Base-by-base conservation (phyloP, 2,797 vertebrate genomes). In the Perdix hodgsoniae region DNA sequence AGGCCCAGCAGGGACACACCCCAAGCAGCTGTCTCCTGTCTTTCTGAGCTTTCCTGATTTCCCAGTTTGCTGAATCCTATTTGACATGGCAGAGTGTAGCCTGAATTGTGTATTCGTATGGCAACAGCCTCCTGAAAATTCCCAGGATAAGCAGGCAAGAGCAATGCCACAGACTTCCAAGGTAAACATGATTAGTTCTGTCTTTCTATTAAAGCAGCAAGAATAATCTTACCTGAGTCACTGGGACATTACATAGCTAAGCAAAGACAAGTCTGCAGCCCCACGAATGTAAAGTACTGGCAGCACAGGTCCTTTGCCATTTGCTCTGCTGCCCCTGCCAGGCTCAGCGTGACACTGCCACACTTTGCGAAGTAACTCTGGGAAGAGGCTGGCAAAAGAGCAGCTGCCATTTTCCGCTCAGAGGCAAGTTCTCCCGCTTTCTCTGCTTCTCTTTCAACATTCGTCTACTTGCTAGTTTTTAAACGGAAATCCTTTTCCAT, bases 361-460 rank as follows among this genome's bases (percentile, higher is more conserved):
- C 63, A 47, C 54, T 73, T 33, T 69, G 11, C 44, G 75, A 90
- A 93, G 86, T 57, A 90, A 56, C 40, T 50, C 61, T 59, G 61
- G 45, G 86, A 45, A 91, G 49, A 83, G 83, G 69, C 67, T 89
- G 83, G 87, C 47, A 80, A 90, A 76, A 84, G n/a, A 88, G 72
- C 78, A 90, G 94, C 88, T 90, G 90, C 93, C 83, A 88, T 95
- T 96, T 95, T 76, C 82, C 71, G 31, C 64, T 64, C 60, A 57
- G 70, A 91, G 29, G 59, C 74, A 82, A 94, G 64, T 82, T 31
- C 21, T 77, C 57, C 79, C 66, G 79, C 45, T 47, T 83, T 69
- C 88, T 72, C 54, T 78, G 56, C 66, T 83, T 49, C 70, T 91
- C 81, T 83, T 91, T 88, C 29, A 12, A 60, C 57, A 70, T 31